phyloP scores from a whole-genome alignment of 2,797 vertebrate genomes.

The Enteromius anoplus region DNA sequence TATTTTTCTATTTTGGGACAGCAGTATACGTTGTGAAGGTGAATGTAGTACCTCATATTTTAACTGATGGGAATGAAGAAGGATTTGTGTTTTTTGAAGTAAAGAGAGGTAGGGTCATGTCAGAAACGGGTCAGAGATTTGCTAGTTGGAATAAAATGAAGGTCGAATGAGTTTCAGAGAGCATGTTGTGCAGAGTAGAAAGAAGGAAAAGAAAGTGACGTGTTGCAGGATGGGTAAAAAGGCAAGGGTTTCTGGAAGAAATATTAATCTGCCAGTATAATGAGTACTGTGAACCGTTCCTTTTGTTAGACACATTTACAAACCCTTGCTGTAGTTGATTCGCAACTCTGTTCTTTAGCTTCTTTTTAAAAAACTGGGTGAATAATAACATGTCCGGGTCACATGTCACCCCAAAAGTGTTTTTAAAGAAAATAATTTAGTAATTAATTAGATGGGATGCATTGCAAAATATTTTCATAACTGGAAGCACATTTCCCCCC shows the following conservation, averaged over 20 bases:
- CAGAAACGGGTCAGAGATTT: neutral
- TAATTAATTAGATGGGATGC: neutral
- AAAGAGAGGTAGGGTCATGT: neutral
- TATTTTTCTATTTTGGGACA: conserved; percentile 21
- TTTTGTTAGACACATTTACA: neutral
- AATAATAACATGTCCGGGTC: conserved; percentile 1
- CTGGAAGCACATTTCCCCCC: neutral
- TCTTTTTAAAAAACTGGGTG: neutral
- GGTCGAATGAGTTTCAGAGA: neutral
- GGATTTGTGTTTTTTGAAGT: neutral
- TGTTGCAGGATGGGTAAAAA: conserved; percentile 6
- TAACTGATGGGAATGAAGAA: neutral
- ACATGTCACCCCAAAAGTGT: conserved; percentile 13
- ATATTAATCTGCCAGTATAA: conserved; percentile 14
- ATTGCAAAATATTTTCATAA: neutral
- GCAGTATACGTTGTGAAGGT: conserved; percentile 27
- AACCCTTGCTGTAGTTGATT: conserved; percentile 24
- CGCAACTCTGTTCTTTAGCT: neutral
- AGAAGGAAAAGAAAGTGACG: neutral
- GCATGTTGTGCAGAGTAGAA: neutral
- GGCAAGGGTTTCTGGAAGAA: neutral
- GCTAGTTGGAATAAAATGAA: conserved; percentile 19
- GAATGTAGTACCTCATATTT: conserved; percentile 36
- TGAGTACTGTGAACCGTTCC: conserved; percentile 29
- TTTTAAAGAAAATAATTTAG: neutral